Conservation (phyloP, 2,797 vertebrate genomes). For the Notolepis coatsorum region DNA sequence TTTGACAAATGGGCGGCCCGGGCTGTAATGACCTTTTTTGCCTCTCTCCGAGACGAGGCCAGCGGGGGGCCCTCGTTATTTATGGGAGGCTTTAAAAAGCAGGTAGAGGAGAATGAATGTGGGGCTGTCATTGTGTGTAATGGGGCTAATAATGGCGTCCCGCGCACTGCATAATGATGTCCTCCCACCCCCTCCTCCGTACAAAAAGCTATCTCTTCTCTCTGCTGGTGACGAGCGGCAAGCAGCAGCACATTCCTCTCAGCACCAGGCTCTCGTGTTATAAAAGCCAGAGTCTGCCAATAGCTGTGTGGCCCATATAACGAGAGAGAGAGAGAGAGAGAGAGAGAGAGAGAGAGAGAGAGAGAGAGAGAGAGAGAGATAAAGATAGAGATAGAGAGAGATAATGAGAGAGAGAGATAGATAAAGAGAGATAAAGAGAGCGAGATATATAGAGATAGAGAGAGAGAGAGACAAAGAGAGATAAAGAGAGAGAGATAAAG, state of each 20-base stretch:
- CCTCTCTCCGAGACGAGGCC: slow-evolving; percentile 57
- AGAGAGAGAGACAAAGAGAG: no score
- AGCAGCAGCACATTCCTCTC: slow-evolving; percentile 42
- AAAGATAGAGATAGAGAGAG: no score
- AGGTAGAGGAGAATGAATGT: slow-evolving; percentile 84
- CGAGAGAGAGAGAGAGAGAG: slow-evolving; percentile 9
- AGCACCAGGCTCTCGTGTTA: slow-evolving; percentile 10
- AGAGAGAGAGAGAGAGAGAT: no score
- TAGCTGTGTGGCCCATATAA: slow-evolving; percentile 35
- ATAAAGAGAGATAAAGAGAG: no score
- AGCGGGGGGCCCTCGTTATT: slow-evolving; percentile 76
- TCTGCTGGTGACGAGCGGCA: slow-evolving; percentile 47
- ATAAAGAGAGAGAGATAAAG: no score
- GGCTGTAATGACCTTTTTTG: slow-evolving; percentile 79
- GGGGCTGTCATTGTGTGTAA: slow-evolving; percentile 84
- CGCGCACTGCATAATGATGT: slow-evolving; percentile 78
- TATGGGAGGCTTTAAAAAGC: slow-evolving; percentile 83
- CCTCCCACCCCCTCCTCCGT: slow-evolving; percentile 44
- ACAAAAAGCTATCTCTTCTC: slow-evolving; percentile 59
- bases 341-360: neutral
- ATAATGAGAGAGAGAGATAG: no score
- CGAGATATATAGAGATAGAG: no score
- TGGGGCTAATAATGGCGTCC: slow-evolving; percentile 85
- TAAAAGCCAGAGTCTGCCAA: slow-evolving; percentile 35
- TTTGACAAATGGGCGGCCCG: slow-evolving; percentile 81